Evolutionary conservation across 2,113 vertebrate genomes (phyloP).

Genomic region (Mirounga angustirostris): DNA sequence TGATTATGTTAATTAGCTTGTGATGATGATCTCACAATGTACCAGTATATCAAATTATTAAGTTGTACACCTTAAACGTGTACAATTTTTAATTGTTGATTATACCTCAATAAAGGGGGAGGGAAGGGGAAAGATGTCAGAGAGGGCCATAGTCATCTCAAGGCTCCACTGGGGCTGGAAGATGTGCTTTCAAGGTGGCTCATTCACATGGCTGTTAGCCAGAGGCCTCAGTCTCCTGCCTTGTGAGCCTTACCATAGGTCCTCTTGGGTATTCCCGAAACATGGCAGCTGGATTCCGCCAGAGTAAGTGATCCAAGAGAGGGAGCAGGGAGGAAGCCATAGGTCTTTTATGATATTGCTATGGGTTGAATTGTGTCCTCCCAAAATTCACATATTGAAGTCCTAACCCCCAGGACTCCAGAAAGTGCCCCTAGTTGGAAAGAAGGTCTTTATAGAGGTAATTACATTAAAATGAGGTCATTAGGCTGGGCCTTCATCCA

Average conservation of each 20-base stretch:
- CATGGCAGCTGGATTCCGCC: background rate
- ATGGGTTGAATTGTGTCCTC: background rate
- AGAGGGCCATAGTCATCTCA: background rate
- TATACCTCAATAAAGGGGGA: background rate
- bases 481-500: background rate
- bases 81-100: background rate
- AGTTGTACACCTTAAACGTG: background rate
- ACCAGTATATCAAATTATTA: background rate
- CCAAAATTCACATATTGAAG: background rate
- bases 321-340: background rate
- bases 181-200: background rate
- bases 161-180: background rate
- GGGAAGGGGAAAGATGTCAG: background rate
- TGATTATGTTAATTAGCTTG: background rate
- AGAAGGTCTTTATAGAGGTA: background rate
- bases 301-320: background rate
- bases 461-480: background rate
- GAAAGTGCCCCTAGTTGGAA: background rate
- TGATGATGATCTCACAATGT: background rate
- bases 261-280: background rate
- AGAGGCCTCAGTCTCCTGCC: background rate
- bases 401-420: background rate
- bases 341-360: background rate
- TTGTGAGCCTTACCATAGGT: background rate
- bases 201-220: background rate